These are phyloP conservation scores for Danio jaintianensis DNA, from an alignment of 2,797 vertebrate genomes.

Conservation along the genomic window DNA sequence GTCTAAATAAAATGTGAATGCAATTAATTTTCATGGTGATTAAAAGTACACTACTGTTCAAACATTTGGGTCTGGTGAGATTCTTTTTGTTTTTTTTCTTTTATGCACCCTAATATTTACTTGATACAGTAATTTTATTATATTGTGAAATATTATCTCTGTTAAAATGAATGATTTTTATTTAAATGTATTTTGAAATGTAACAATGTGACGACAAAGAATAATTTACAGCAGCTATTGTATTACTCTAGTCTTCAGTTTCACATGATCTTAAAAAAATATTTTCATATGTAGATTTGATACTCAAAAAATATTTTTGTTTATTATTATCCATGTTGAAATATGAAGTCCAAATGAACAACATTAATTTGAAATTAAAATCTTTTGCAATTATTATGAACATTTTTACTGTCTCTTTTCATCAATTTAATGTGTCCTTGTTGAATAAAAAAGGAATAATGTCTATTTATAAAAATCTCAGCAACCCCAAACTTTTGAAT, in stretches of 20 bases:
- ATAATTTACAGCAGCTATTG: background rate
- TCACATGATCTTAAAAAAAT: background rate
- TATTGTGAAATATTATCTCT: background rate
- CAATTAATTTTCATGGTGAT: background rate
- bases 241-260: background rate
- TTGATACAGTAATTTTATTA: background rate
- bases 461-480: too few relatives aligned
- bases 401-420: too few relatives aligned
- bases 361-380: background rate
- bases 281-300: background rate
- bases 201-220: background rate
- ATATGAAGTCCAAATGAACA: background rate
- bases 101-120: background rate
- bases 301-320: background rate
- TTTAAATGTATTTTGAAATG: background rate
- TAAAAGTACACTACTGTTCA: background rate
- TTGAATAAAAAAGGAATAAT: too few relatives aligned
- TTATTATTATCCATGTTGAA: too few relatives aligned
- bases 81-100: background rate
- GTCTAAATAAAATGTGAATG: slow-evolving; percentile 24
- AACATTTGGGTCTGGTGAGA: slow-evolving; percentile 1
- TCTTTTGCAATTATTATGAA: background rate
- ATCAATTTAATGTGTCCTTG: too few relatives aligned
- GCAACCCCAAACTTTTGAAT: too few relatives aligned
- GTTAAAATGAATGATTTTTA: background rate